These are phyloP conservation scores for Pampusana beccarii DNA, from an alignment of 2,113 vertebrate species.

Conservation along the genomic window DNA sequence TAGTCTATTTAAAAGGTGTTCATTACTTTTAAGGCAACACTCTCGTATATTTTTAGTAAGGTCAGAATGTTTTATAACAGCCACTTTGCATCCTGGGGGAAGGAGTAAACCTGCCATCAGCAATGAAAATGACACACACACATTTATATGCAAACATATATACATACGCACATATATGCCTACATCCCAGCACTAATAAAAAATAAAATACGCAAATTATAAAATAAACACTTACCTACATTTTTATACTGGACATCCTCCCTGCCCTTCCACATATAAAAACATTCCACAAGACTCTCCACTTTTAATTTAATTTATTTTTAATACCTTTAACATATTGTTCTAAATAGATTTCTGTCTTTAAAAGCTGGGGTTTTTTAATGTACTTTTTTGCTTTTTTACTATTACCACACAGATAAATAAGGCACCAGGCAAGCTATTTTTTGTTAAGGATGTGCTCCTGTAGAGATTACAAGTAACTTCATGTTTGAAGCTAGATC, in stretches of 20 bases:
- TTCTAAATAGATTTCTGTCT: background rate
- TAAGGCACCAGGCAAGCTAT: background rate
- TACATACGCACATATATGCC: rapidly evolving
- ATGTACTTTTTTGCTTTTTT: background rate
- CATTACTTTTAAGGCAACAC: background rate
- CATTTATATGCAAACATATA: rapidly evolving
- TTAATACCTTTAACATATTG: background rate
- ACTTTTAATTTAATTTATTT: background rate
- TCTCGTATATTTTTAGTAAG: background rate
- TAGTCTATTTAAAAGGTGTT: background rate
- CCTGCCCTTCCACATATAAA: background rate
- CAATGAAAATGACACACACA: background rate
- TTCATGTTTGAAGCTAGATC: background rate
- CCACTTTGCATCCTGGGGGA: background rate
- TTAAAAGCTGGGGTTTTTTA: background rate
- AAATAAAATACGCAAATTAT: background rate
- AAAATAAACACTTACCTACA: background rate
- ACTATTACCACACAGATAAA: background rate
- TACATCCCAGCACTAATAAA: background rate
- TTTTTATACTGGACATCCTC: background rate
- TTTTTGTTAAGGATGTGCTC: background rate
- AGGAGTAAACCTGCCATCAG: background rate
- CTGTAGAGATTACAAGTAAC: background rate
- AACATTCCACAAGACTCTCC: background rate
- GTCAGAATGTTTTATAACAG: background rate